Percentiles rank a stretch among this genome's conserved stretches.
These are phyloP conservation scores for Drosophila cardini DNA, from an alignment of 1,140 invertebrate genomes.

Conservation along the genomic window DNA sequence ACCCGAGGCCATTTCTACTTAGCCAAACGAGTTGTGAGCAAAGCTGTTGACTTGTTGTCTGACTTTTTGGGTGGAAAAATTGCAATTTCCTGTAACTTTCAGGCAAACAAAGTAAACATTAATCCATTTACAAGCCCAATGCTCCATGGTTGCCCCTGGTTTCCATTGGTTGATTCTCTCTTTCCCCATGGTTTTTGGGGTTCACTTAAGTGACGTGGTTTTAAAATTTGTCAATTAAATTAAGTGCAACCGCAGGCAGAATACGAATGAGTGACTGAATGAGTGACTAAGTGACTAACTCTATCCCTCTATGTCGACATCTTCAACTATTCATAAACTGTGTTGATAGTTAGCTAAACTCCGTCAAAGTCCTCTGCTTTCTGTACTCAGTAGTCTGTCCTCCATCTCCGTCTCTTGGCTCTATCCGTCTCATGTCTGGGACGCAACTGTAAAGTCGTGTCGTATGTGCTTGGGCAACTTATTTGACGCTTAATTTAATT, in stretches of 20 bases:
- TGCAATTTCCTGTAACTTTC: constrained; percentile 76
- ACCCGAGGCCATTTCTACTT: constrained; percentile 67
- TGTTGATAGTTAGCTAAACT: constrained; percentile 66
- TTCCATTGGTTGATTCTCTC: constrained; percentile 4
- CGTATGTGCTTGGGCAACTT: constrained; percentile 75
- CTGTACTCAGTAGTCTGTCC: constrained; percentile 15
- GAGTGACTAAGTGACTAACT: constrained; percentile 17
- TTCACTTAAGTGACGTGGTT: constrained; percentile 77
- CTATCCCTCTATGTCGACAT: constrained; percentile 29
- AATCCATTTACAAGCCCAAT: constrained; percentile 73
- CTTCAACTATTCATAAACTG: constrained; percentile 78
- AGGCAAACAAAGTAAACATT: constrained; percentile 78
- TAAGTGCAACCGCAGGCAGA: constrained; percentile 83
- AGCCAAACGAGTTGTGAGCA: constrained; percentile 66
- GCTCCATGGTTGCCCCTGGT: constrained; percentile 15
- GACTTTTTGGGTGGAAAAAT: constrained; percentile 75
- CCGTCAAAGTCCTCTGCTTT: background rate
- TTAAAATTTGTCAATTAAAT: constrained; percentile 84
- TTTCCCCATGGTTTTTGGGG: constrained; percentile 6
- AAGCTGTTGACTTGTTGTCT: constrained; percentile 80
- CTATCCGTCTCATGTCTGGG: constrained; percentile 17
- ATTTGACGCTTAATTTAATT: constrained; percentile 82
- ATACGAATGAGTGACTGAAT: constrained; percentile 69
- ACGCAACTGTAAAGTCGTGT: constrained; percentile 49
- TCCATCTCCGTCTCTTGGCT: background rate